Conservation (phyloP, 2,888 invertebrate species). For the Ichneumoninae sp. region DNA sequence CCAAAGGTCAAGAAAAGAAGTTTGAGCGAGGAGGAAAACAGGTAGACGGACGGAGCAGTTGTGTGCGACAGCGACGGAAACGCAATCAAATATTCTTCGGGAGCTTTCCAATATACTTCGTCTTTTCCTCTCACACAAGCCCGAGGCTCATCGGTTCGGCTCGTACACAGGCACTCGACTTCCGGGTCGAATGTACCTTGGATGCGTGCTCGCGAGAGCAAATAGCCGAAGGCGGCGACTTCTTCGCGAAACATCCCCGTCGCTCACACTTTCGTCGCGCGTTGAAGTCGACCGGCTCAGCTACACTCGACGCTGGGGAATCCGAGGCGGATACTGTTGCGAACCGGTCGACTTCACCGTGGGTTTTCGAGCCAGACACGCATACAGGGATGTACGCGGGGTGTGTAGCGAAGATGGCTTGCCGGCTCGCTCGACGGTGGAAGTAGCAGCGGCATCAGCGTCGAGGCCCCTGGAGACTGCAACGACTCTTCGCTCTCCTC, state of each 20-base stretch:
- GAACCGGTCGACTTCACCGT: not conserved
- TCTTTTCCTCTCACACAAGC: not conserved
- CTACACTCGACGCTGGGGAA: not conserved
- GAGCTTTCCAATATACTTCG: constrained; percentile 33
- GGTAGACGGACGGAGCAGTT: not conserved
- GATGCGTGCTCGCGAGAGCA: not conserved
- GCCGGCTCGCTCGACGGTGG: constrained; percentile 19
- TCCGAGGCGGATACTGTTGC: not conserved
- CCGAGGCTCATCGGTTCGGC: not conserved
- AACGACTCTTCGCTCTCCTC: constrained; percentile 38
- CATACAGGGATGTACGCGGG: not conserved
- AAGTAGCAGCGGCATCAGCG: constrained; percentile 15
- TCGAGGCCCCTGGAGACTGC: constrained; percentile 46
- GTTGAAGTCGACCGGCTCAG: constrained; percentile 4
- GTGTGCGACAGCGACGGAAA: constrained; percentile 9
- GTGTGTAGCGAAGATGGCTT: not conserved
- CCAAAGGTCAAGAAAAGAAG: not conserved
- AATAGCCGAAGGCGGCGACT: constrained; percentile 24
- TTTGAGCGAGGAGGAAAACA: not conserved
- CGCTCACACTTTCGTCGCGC: not conserved
- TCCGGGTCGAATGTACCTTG: constrained; percentile 6
- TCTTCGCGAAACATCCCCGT: not conserved
- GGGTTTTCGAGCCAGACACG: not conserved
- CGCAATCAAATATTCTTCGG: constrained; percentile 26
- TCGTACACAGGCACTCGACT: not conserved